phyloP scores from a whole-genome alignment of 2,797 vertebrate genomes.

The Alca torda region DNA sequence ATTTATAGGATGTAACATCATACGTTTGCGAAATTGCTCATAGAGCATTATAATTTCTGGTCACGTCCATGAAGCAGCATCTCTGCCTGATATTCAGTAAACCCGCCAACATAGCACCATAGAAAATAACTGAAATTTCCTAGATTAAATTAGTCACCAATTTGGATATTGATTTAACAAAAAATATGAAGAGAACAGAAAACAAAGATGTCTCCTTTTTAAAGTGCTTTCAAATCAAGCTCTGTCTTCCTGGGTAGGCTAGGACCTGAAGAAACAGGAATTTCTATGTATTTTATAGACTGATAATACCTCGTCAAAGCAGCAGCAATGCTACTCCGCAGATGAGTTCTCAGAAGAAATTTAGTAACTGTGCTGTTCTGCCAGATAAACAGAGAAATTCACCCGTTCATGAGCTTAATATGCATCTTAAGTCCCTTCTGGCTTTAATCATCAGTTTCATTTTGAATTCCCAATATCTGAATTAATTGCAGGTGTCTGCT shows the following conservation, averaged over 20 bases:
- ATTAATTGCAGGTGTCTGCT: slow-evolving; percentile 72
- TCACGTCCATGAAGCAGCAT: neutral
- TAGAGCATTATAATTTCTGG: neutral
- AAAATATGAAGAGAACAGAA: neutral
- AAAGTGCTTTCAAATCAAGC: neutral
- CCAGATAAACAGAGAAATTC: slow-evolving; percentile 25
- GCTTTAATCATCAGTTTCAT: slow-evolving; percentile 61
- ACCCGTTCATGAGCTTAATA: slow-evolving; percentile 17
- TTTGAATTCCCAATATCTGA: slow-evolving; percentile 60
- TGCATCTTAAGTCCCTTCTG: slow-evolving; percentile 44
- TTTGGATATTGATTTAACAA: neutral
- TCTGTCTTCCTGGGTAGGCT: neutral
- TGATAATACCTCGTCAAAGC: neutral
- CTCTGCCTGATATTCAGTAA: neutral
- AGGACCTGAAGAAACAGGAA: neutral
- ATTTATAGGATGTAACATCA: rapidly evolving
- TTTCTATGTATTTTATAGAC: neutral
- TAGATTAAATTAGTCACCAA: neutral
- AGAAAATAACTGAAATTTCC: neutral
- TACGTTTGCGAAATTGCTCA: neutral
- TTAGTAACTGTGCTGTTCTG: neutral
- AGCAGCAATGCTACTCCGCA: neutral
- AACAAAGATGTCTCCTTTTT: neutral
- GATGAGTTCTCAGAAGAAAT: neutral
- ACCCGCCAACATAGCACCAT: rapidly evolving